Evolutionary conservation across 23 tunicate species (phyloP), one percentile per base, ranked within the genome.

Genomic region (Diplosoma virens): DNA sequence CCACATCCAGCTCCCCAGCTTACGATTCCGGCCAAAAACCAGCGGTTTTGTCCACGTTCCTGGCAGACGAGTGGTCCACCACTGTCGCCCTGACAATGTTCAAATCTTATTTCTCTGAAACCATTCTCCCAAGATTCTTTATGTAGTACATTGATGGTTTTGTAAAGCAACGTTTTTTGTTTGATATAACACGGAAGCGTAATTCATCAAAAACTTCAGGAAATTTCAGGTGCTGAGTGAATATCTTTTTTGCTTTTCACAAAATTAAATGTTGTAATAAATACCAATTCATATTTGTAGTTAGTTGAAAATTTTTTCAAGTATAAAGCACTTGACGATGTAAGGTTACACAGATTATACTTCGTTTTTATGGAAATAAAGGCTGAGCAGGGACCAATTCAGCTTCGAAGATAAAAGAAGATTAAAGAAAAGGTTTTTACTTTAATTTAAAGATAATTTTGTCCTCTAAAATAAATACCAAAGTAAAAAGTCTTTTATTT

Each of bases 1-100:
- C 83, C 83, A 22, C 83, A 78, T 1, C 83, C 83, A 36, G 16
- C 55, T 3, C 83, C 83, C 83, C 83, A 78, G 56, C 83, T 78
- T 14, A 78, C 83, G 30, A 78, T 78, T 66, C 83, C 83, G 11
- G 75, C 83, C 25, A 78, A 17, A 65, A 78, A 78, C 83, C 83
- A 78, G 3, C 75, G 76, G 2, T 75, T 75, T 6, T 65, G 14
- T 14, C 75, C 83, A 7, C 83, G 50, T 37, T 78, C 83, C 45
- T 78, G 75, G 58, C 83, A 78, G 26, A 66, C 83, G 30, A 78
- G 59, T 25, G 83, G 83, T 64, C 83, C 83, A 22, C 83, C 83
- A 28, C 83, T 78, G 54, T 78, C 83, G 18, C 83, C 83, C 83
- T 78, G 47, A 41, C 9, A 41, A 41, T 41, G 50, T 14, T 9